phyloP scores from a whole-genome alignment of 2,113 vertebrate genomes.

The Elachura formosa region DNA sequence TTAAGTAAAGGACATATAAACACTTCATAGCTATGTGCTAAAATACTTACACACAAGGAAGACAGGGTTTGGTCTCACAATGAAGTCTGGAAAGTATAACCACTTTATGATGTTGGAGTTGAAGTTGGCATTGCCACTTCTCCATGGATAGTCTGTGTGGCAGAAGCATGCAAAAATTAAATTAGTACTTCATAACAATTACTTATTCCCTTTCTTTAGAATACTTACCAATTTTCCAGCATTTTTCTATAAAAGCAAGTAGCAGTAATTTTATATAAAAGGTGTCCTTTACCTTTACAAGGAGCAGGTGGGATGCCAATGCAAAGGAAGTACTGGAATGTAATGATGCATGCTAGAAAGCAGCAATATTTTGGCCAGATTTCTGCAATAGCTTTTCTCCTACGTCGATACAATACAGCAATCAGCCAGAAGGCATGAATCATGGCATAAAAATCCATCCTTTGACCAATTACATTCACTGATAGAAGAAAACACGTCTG shows the following conservation, averaged over 20 bases:
- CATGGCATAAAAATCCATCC: constrained; percentile 98
- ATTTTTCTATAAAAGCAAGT: background rate
- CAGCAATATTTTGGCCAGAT: constrained; percentile 98
- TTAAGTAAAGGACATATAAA: background rate
- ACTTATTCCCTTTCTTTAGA: background rate
- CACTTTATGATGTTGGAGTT: constrained; percentile 96
- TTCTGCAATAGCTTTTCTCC: constrained; percentile 93
- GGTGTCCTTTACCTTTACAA: constrained; percentile 71
- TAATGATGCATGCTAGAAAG: constrained; percentile 91
- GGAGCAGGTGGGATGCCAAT: constrained; percentile 95
- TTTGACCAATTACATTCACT: constrained; percentile 93
- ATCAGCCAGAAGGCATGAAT: constrained; percentile 91
- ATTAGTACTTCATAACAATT: background rate
- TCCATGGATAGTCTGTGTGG: constrained; percentile 92
- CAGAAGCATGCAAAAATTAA: background rate
- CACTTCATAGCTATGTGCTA: background rate
- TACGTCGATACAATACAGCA: constrained; percentile 85
- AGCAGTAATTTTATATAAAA: background rate
- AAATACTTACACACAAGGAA: constrained; percentile 92
- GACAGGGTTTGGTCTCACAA: constrained; percentile 80
- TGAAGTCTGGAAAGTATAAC: constrained; percentile 95
- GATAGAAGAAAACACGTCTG: constrained; percentile 94
- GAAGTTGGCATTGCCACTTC: constrained; percentile 79
- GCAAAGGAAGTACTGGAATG: constrained; percentile 92
- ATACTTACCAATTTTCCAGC: background rate